These are phyloP conservation scores for Tauraco hartlaubi DNA, from an alignment of 2,797 vertebrate genomes.

Conservation along the genomic window DNA sequence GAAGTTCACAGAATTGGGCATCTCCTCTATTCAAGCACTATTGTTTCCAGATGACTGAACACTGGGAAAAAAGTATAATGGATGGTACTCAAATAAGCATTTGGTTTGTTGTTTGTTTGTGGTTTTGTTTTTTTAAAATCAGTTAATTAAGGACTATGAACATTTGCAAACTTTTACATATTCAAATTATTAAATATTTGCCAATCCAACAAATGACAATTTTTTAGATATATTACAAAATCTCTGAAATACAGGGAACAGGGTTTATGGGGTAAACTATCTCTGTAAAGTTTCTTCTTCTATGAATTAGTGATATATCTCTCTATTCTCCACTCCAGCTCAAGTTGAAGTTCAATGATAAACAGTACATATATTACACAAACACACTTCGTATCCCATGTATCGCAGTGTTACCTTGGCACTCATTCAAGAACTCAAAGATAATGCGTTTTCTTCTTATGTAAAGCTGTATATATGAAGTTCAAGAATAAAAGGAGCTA, in stretches of 20 bases:
- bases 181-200: not conserved
- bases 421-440: not conserved
- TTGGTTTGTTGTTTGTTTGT: not conserved
- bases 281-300: not conserved
- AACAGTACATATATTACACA: not conserved
- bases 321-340: not conserved
- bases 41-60: not conserved
- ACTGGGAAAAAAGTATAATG: not conserved
- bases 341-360: not conserved
- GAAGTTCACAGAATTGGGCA: not conserved
- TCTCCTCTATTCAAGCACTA: not conserved
- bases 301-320: not conserved
- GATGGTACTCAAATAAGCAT: rapidly evolving
- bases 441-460: not conserved
- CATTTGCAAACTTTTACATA: not conserved
- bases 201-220: not conserved
- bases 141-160: not conserved
- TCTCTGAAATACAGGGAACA: not conserved
- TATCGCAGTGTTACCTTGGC: not conserved
- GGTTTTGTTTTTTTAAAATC: not conserved
- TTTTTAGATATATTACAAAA: not conserved
- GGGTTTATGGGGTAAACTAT: not conserved
- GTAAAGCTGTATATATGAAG: not conserved
- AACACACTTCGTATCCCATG: not conserved
- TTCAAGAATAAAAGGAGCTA: not conserved